Evolutionary conservation across 2,888 invertebrate species (phyloP), one percentile per base, ranked within the genome.

Genomic region (Hemaris fuciformis): DNA sequence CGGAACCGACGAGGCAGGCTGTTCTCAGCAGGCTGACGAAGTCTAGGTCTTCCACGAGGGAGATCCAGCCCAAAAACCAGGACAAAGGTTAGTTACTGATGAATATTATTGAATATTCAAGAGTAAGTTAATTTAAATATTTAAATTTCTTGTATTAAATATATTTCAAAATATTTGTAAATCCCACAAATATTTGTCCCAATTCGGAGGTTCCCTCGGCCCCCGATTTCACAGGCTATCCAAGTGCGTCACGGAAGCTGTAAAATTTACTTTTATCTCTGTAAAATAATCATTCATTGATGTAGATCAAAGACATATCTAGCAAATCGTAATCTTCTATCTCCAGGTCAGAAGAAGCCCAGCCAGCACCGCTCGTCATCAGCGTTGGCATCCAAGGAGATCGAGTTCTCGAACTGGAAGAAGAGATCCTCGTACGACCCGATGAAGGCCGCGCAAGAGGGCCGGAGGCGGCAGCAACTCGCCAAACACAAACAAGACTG

Each of bases 391-490:
- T 93, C 95, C 48, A 95, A 96, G 75, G 97, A 97, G 83, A 66
- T 83, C 7, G 97, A 97, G 79, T 96, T 96, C 86, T 95, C 96
- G 71, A 97, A 97, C 75, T 98, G 98, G 98, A 96, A 97, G 82
- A 94, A 98, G 67, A 87, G 98, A 15, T 96, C 97, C 72, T 96
- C 96, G 62, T 98, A 98, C 82, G 97, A 98, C 84, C 98, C 98
- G 0, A 96, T 97, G 94, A 97, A 96, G 84, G 97, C 98, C 0
- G 98, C 98, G 0, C 97, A 97, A 20, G 97, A 98, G 81, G 98
- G 96, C 23, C 95, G 94, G 76, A 94, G 94, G 76, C 95, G 94
- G 77, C 94, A 94, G 74, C 85, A 84, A 71, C 72, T 84, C 68
- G 84, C 87, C 0, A 88, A 85, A 61, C 75, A 53, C 10, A 53